A percentile compares a stretch with the other conserved stretches of the same genome.
These are phyloP conservation scores for Dicyrtoma fusca DNA, from an alignment of 2,888 invertebrate genomes.

Conservation along the genomic window DNA sequence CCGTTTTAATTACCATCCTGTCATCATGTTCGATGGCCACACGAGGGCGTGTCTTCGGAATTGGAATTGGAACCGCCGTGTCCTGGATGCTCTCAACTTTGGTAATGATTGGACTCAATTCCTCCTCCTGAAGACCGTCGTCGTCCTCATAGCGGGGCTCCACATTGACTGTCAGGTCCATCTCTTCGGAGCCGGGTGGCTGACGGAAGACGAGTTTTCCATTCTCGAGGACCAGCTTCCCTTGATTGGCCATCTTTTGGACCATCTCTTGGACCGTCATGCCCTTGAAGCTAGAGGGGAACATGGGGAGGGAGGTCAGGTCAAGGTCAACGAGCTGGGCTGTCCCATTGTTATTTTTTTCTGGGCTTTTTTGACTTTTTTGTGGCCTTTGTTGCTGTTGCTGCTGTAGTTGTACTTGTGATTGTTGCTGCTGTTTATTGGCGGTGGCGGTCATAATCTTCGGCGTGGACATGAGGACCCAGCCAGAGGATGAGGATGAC, in stretches of 20 bases:
- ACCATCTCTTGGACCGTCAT: constrained; percentile 41
- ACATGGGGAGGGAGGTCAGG: not conserved
- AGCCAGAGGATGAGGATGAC: too few species aligned
- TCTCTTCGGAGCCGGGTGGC: not conserved
- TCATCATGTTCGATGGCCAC: not conserved
- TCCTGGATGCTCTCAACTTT: constrained; percentile 12
- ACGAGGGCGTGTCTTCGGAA: not conserved
- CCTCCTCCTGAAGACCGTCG: constrained; percentile 22
- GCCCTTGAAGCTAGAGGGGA: not conserved
- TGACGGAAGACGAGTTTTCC: constrained; percentile 35
- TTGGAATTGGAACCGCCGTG: not conserved
- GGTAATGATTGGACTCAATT: constrained; percentile 13
- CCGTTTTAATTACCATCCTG: not conserved
- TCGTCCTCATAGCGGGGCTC: not conserved
- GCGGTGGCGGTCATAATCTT: too few species aligned
- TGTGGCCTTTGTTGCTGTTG: not conserved
- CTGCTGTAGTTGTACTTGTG: not conserved
- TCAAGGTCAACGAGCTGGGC: not conserved
- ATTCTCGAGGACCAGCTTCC: constrained; percentile 7
- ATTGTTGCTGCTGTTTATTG: not conserved
- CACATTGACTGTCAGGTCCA: not conserved
- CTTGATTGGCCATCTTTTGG: constrained; percentile 41
- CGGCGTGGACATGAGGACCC: too few species aligned
- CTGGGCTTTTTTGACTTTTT: not conserved
- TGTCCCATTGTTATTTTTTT: not conserved